A percentile compares a stretch with the other conserved stretches of the same genome.
These are phyloP conservation scores for Pempheris klunzingeri DNA, from an alignment of 2,797 vertebrate species.

Conservation along the genomic window DNA sequence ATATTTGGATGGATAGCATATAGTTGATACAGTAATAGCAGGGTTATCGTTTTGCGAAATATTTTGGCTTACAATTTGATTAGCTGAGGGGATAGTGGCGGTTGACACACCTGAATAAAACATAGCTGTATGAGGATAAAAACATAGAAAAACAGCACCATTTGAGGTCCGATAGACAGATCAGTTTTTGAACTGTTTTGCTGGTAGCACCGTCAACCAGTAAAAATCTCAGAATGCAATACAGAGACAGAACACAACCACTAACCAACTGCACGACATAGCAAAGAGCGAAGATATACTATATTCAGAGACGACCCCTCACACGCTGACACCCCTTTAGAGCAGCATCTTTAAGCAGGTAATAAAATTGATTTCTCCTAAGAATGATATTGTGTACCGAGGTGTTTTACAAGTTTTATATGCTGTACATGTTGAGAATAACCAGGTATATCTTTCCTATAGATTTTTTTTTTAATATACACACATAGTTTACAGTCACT, in stretches of 20 bases:
- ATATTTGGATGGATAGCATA: slow-evolving; percentile 85
- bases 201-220: slow-evolving; percentile 89
- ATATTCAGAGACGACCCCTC: slow-evolving; percentile 77
- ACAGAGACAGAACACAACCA: slow-evolving; percentile 82
- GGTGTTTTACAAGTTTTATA: slow-evolving; percentile 83
- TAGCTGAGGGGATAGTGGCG: slow-evolving; percentile 76
- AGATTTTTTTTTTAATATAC: slow-evolving; percentile 77
- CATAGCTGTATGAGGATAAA: slow-evolving; percentile 81
- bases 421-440: slow-evolving; percentile 83
- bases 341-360: slow-evolving; percentile 84
- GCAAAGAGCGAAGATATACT: slow-evolving; percentile 82
- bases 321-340: slow-evolving; percentile 74
- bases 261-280: slow-evolving; percentile 80
- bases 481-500: slow-evolving; percentile 84
- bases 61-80: slow-evolving; percentile 81
- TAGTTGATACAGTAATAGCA: slow-evolving; percentile 76
- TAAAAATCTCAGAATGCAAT: slow-evolving; percentile 82
- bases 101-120: slow-evolving; percentile 81
- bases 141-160: slow-evolving; percentile 90
- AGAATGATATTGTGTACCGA: slow-evolving; percentile 83
- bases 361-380: slow-evolving; percentile 78
- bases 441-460: slow-evolving; percentile 80
- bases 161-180: slow-evolving; percentile 88
- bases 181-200: slow-evolving; percentile 85
- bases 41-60: slow-evolving; percentile 68